Base-by-base conservation (phyloP, 2,797 vertebrate species). In the Enteromius treurensis region DNA sequence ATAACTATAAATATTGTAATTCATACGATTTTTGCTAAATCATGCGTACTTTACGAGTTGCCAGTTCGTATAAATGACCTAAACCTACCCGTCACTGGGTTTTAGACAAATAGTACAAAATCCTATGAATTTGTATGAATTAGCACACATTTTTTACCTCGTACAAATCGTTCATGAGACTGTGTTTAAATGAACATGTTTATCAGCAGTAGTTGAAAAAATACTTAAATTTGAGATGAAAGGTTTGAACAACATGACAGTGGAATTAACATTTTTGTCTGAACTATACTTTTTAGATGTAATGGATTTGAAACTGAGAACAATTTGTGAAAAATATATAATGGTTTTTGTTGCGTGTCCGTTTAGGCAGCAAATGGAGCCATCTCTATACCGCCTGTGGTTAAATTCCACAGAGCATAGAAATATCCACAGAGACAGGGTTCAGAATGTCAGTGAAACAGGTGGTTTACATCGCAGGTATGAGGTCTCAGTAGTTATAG, bases 391-490 rank as follows among this genome's bases (percentile, higher is more conserved):
- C n/a, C 42, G 42, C 21, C 40, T 70, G 21, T 69, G 51, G 40
- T 69, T 19, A 55, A 68, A 69, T 77, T n/a, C 23, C 10, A 62
- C 23, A 26, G 45, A 75, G 29, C 15, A 37, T 8, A 70, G 67
- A 26, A 40, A 71, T 45, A 71, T 60, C 79, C 29, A 34, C 53
- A 47, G 68, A 45, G 34, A 58, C 47, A 32, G 64, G 21, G 47
- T 69, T 69, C 19, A 29, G 73, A 82, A 79, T 51, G 40, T 75
- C 68, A 71, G 40, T 10, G 58, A 62, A 32, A 86, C 32, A 51
- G 42, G 55, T 87, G 86, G 70, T 65, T 80, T 80, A 78, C 55
- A 74, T 87, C 58, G 32, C 67, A 60, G 37, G 73, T 67, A 58
- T 29, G 45, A 29, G 34, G 17, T 49, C 68, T 64, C n/a, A 19